Base-by-base conservation (phyloP, 2,113 vertebrate genomes). In the Malurus elegans region DNA sequence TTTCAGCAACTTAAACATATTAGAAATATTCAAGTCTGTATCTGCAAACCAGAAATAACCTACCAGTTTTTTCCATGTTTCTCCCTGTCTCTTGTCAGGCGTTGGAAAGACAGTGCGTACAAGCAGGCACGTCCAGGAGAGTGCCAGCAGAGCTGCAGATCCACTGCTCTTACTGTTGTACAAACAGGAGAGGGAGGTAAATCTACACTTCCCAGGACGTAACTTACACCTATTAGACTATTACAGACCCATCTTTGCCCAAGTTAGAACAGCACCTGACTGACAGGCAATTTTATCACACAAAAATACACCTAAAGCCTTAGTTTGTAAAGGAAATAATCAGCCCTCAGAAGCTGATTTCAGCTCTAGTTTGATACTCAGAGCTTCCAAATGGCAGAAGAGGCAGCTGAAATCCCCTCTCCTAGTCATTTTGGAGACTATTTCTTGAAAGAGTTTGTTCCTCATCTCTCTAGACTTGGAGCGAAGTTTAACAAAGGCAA, bases 11-110 rank as follows among this genome's bases (percentile, higher is more conserved):
- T 65, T 36, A n/a, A 70, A 83, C 42, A 51, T 18, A 32, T 12
- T 0, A 62, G 8, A 86, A 76, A 62, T n/a, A 56, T 16, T 42
- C 12, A 58, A 72, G 31, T 44, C 24, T 44, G 10, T 20, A n/a
- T 58, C n/a, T 61, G 50, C 61, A 81, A 95, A 87, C 42, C 45
- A 24, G 32, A 12, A 42, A 54, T 67, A 24, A 98, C 99, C 86
- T 96, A 99, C 99, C 98, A 99, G 97, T 97, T 99, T 99, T 95
- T 98, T 99, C 99, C 99, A 99, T 31, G 98, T 95, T 78, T 98
- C 98, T 61, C 99, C 99, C 69, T 98, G 98, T 95, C 98, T 98
- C 93, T 98, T 99, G 74, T 99, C 98, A 66, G 97, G 96, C 0
- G 95, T 95, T 57, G 98, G 97, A 96, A 99, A 99, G 87, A 98